Evolutionary conservation across 2,888 invertebrate genomes (phyloP), one percentile per base, ranked within the genome.

Genomic region (Tuta absoluta): DNA sequence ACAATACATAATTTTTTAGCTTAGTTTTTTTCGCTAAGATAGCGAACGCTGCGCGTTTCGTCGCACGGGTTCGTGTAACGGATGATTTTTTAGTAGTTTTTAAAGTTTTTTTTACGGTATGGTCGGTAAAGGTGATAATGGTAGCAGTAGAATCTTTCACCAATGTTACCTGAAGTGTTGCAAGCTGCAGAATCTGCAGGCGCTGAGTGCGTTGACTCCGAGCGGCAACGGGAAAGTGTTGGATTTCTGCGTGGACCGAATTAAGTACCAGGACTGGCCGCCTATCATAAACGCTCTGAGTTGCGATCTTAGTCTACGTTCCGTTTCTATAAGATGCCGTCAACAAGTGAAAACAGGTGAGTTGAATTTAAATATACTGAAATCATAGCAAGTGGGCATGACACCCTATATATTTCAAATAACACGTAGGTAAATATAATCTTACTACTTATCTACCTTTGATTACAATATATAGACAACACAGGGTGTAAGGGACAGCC

Each of bases 191-290:
- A 91, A 92, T 69, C 69, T 92, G 63, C 87, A 87, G 37, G 89
- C 92, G 2, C 66, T 92, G 48, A 86, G 76, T 66, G 82, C 75
- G 71, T 86, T 90, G n/a, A 72, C 89, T 38, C 87, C 91, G 0
- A 80, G 85, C n/a, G 84, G 85, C 53, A 90, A 90, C 64, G 92
- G 91, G 19, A 90, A 93, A 60, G 82, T 89, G 49, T 74, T 95
- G 67, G 96, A 96, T 71, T 95, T 96, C 73, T 93, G 93, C 69
- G 95, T 94, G 62, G 96, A 96, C 77, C 93, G 96, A 69, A 92
- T 96, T 61, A 95, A 94, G 75, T 93, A 95, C 67, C 93, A 93
- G 67, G 96, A 96, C 70, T 96, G 96, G 96, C 91, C 93, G 37
- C 94, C 96, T 0, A 94, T 96, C 59, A 84, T 95, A 61, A 95